A percentile compares a stretch with the other conserved stretches of the same genome.
phyloP scores from a whole-genome alignment of 2,113 vertebrate species.

The Rhea americana region DNA sequence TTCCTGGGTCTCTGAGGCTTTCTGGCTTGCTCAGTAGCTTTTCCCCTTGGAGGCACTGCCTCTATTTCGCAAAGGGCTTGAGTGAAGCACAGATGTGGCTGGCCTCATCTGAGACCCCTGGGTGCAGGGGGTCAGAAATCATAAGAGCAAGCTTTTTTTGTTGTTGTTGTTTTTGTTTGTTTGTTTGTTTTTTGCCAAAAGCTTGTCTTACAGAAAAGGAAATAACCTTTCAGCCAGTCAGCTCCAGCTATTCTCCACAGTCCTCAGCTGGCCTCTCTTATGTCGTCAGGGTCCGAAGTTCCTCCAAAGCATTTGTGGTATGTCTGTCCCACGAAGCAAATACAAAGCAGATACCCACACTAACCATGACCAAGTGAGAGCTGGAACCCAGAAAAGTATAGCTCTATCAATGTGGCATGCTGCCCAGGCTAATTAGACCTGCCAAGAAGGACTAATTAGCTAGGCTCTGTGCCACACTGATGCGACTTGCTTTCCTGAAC shows the following conservation, averaged over 20 bases:
- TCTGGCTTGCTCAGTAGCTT: neutral
- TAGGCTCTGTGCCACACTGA: conserved; percentile 48
- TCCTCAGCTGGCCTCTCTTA: conserved; percentile 14
- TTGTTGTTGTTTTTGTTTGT: too few relatives aligned
- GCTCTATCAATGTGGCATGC: conserved; percentile 47
- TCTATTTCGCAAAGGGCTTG: neutral
- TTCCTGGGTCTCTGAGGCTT: neutral
- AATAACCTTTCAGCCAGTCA: neutral
- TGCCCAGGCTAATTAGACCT: conserved; percentile 57
- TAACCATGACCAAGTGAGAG: neutral
- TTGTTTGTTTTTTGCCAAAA: neutral
- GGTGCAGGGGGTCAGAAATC: conserved; percentile 1
- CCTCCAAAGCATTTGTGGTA: neutral
- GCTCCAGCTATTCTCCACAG: conserved; percentile 35
- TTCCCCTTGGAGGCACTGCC: neutral
- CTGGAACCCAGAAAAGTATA: neutral
- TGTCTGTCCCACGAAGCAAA: neutral
- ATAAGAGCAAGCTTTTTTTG: neutral
- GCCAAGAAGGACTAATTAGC: conserved; percentile 66
- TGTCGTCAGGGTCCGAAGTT: neutral
- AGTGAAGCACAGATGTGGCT: neutral
- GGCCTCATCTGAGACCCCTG: neutral
- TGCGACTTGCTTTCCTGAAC: conserved; percentile 52
- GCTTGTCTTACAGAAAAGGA: neutral
- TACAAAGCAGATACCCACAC: fast-evolving